Evolutionary conservation across 2,113 vertebrate species (phyloP).

Genomic region (Pyrgilauda ruficollis): DNA sequence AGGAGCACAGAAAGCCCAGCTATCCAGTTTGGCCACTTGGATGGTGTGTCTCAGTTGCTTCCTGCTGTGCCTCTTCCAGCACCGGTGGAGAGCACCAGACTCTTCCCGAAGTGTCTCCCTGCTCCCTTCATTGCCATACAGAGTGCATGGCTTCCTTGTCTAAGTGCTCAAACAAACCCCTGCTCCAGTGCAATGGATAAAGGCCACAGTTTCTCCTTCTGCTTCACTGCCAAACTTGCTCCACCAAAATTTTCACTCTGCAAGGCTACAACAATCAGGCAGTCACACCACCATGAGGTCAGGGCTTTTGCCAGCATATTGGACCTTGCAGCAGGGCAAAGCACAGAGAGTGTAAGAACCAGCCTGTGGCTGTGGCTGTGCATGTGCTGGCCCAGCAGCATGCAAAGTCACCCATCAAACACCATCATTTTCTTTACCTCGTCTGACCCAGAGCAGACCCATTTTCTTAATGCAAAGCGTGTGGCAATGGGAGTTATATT

Average conservation of each 20-base stretch:
- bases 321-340: neutral
- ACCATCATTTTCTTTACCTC: neutral
- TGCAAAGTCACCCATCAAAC: neutral
- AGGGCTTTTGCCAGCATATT: neutral
- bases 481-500: neutral
- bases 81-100: neutral
- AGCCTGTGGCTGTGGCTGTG: neutral
- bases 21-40: neutral
- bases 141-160: neutral
- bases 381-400: neutral
- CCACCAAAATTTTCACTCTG: neutral
- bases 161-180: neutral
- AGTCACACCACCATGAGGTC: neutral
- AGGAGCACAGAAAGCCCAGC: neutral
- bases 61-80: neutral
- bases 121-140: neutral
- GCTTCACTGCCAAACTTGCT: neutral
- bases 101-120: neutral
- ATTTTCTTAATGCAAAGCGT: neutral
- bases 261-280: neutral
- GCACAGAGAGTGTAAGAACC: neutral
- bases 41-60: rapidly evolving
- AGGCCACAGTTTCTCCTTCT: neutral
- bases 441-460: neutral
- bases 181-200: neutral